phyloP scores from a whole-genome alignment of 2,113 vertebrate species.

The Actenoides lindsayi region DNA sequence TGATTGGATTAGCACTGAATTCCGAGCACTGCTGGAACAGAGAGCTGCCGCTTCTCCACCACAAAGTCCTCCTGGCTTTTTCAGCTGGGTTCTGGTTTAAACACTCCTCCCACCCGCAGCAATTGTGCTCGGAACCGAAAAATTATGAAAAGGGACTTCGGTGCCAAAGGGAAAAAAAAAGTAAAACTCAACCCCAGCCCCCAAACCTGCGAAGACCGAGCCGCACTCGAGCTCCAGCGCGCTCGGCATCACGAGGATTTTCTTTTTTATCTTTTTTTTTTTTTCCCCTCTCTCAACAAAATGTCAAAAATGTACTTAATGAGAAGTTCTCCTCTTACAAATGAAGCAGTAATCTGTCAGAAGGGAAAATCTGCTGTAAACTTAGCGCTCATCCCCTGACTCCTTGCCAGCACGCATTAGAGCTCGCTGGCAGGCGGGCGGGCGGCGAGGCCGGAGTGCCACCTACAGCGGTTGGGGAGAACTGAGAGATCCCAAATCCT shows the following conservation, averaged over 20 bases:
- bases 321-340: slow-evolving; percentile 49
- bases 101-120: not conserved
- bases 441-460: not conserved
- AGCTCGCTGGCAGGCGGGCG: not conserved
- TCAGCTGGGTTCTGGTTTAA: not conserved
- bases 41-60: not conserved
- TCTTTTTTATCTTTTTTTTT: no score
- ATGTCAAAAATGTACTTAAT: slow-evolving; percentile 59
- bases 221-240: rapidly evolving
- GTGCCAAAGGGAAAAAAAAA: not conserved
- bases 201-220: not conserved
- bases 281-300: not conserved
- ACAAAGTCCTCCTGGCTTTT: not conserved
- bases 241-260: not conserved
- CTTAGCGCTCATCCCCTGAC: slow-evolving; percentile 22
- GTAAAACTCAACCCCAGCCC: not conserved
- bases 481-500: not conserved
- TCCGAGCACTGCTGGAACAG: rapidly evolving
- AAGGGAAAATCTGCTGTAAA: slow-evolving; percentile 50
- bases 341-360: slow-evolving; percentile 59
- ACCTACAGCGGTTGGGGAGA: slow-evolving; percentile 5
- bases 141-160: not conserved
- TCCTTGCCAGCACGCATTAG: not conserved
- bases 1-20: not conserved
- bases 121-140: not conserved